Conservation (phyloP, 2,888 invertebrate genomes). For the Drosophila seclusa region DNA sequence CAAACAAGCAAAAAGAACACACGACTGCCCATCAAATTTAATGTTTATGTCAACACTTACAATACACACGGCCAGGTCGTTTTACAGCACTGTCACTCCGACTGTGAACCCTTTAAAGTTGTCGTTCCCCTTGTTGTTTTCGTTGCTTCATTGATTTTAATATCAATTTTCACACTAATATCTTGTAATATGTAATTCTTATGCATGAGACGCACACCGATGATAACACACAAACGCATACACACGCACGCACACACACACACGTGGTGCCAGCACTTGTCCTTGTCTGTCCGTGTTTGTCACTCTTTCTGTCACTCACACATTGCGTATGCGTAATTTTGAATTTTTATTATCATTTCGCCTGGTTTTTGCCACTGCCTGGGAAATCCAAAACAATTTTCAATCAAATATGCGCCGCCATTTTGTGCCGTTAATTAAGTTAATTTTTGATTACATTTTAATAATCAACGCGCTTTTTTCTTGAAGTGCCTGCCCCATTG, state of each 20-base stretch:
- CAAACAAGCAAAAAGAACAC: constrained; percentile 23
- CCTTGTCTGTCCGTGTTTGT: constrained; percentile 42
- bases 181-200: constrained; percentile 78
- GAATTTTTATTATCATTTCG: constrained; percentile 70
- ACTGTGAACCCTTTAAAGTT: constrained; percentile 72
- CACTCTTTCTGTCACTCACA: constrained; percentile 35
- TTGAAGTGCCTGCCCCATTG: constrained; percentile 46
- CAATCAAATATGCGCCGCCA: constrained; percentile 50
- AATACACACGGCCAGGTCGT: constrained; percentile 63
- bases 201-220: constrained; percentile 66
- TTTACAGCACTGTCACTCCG: constrained; percentile 61
- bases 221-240: constrained; percentile 32
- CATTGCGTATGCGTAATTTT: constrained; percentile 66
- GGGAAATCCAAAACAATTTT: constrained; percentile 38
- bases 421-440: constrained; percentile 72
- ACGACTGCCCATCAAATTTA: constrained; percentile 72
- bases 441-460: constrained; percentile 78
- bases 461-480: constrained; percentile 61
- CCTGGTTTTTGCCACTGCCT: constrained; percentile 10
- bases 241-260: constrained; percentile 6
- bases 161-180: constrained; percentile 81
- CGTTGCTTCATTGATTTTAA: constrained; percentile 76
- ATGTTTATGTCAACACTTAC: constrained; percentile 79
- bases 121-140: constrained; percentile 28
- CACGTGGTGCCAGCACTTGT: constrained; percentile 9